phyloP scores from a whole-genome alignment of 2,797 vertebrate genomes.

The Morus bassanus region DNA sequence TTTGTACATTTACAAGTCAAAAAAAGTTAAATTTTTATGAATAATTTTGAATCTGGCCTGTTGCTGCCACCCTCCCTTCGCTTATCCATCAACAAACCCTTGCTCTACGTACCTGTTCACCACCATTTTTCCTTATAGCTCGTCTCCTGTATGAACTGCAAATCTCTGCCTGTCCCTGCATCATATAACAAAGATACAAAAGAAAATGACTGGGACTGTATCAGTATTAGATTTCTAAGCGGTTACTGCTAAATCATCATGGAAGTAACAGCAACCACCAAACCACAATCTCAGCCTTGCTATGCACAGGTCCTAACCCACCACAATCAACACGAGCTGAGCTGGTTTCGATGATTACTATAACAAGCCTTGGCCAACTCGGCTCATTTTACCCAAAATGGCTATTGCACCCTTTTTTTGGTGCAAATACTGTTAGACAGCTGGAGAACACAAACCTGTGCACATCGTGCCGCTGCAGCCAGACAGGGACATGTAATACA shows the following conservation, averaged over 20 bases:
- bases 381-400: background rate
- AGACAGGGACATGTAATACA: background rate
- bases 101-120: accelerated
- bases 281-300: background rate
- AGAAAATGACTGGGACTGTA: background rate
- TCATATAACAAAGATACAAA: background rate
- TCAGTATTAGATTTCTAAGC: background rate
- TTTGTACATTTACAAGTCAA: background rate
- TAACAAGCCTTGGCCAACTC: background rate
- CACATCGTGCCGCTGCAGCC: accelerated
- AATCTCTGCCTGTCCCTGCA: background rate
- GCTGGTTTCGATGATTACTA: background rate
- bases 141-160: background rate
- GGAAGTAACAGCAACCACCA: background rate
- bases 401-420: background rate
- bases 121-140: background rate
- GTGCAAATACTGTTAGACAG: background rate
- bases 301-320: background rate
- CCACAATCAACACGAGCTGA: background rate
- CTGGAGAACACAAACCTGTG: background rate
- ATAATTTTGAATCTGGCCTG: background rate
- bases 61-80: background rate
- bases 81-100: background rate
- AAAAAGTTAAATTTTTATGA: background rate
- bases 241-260: background rate